A percentile compares a stretch with the other conserved stretches of the same genome.
Evolutionary conservation across 2,113 vertebrate genomes (phyloP).

Genomic region (Barbus barbus): DNA sequence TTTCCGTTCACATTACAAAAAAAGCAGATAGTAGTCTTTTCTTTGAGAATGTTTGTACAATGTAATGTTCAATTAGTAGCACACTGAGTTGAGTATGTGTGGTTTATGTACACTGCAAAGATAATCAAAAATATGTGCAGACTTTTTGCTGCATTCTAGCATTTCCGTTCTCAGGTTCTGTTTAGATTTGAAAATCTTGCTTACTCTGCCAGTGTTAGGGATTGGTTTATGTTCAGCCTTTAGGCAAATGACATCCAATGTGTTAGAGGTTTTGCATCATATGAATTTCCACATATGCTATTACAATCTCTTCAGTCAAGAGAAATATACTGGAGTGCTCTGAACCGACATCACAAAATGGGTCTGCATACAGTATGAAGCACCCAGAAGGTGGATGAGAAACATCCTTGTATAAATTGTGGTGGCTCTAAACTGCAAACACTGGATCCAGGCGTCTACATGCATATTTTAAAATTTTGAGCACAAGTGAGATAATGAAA

Average conservation of each 20-base stretch:
- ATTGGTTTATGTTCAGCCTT: constrained; percentile 13
- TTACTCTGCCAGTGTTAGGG: constrained; percentile 3
- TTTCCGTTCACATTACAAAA: neutral
- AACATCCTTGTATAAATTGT: constrained; percentile 1
- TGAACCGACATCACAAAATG: constrained; percentile 21
- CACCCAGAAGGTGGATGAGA: neutral
- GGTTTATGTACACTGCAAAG: neutral
- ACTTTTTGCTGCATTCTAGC: neutral
- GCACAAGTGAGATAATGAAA: constrained; percentile 44
- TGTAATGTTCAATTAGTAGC: neutral
- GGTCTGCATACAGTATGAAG: neutral
- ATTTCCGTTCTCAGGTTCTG: neutral
- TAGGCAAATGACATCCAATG: constrained; percentile 13
- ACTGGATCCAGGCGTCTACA: neutral
- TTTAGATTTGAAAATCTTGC: constrained; percentile 14
- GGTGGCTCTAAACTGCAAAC: constrained; percentile 25
- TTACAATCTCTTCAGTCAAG: constrained; percentile 14
- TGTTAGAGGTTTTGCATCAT: constrained; percentile 19
- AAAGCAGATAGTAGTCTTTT: neutral
- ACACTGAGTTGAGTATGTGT: neutral
- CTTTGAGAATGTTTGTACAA: neutral
- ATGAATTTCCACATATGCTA: constrained; percentile 23
- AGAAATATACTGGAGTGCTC: constrained; percentile 13
- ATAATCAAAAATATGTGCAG: neutral
- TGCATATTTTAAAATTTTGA: constrained; percentile 56